Conservation (phyloP, 1,140 invertebrate genomes). For the Frieseomelitta varia region DNA sequence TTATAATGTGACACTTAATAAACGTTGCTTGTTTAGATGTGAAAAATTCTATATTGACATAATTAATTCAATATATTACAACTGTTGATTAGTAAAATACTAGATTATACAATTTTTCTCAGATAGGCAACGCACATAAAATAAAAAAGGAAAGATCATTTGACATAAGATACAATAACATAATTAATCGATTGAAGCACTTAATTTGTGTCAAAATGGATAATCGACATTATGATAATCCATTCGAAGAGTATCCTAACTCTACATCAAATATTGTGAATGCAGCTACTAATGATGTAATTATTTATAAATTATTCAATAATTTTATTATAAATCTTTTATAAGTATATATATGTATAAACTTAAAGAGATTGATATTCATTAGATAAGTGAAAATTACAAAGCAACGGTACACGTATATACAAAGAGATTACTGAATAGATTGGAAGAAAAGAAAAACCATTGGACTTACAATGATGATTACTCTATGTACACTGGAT, state of each 20-base stretch:
- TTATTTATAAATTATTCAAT: slow-evolving; percentile 2
- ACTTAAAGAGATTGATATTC: slow-evolving; percentile 30
- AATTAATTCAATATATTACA: not conserved
- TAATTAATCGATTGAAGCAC: not conserved
- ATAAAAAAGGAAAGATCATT: not conserved
- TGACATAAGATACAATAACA: not conserved
- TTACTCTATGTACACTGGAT: slow-evolving; percentile 82
- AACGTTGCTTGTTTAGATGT: not conserved
- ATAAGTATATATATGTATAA: not conserved
- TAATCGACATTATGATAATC: slow-evolving; percentile 61
- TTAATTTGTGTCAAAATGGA: slow-evolving; percentile 48
- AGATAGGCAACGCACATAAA: slow-evolving; percentile 8
- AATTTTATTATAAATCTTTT: slow-evolving; percentile 19
- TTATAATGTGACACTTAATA: not conserved
- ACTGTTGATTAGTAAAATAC: not conserved
- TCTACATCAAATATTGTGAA: slow-evolving; percentile 50
- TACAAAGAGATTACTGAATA: slow-evolving; percentile 62
- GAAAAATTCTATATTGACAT: not conserved
- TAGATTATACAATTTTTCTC: not conserved
- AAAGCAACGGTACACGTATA: slow-evolving; percentile 55
- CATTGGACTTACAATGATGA: slow-evolving; percentile 73
- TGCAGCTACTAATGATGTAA: slow-evolving; percentile 40
- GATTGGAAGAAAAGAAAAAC: slow-evolving; percentile 67
- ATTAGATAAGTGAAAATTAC: slow-evolving; percentile 70
- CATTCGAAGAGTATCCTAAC: slow-evolving; percentile 64